Percentiles rank a stretch among this genome's conserved stretches.
phyloP scores from a whole-genome alignment of 92 coral and sea anemone genomes.

The Phymanthus crucifer region DNA sequence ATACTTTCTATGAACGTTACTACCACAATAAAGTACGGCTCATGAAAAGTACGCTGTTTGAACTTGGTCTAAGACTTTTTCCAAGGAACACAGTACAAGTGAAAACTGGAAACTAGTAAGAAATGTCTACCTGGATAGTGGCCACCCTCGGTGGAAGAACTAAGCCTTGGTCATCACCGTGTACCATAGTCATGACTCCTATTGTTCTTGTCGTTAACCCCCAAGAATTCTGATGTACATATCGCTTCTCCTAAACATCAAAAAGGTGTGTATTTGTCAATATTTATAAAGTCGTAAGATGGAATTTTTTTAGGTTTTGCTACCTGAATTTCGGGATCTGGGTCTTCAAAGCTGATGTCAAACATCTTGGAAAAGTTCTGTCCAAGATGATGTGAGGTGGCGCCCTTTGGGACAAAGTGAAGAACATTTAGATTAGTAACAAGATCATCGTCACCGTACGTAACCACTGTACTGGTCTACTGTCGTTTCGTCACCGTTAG shows the following conservation, averaged over 20 bases:
- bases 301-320: not conserved
- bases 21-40: too few species aligned
- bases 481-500: too few species aligned
- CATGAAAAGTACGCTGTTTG: too few species aligned
- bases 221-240: constrained; percentile 96
- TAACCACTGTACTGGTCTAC: too few species aligned
- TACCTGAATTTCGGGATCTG: constrained; percentile 79
- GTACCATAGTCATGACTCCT: constrained; percentile 97
- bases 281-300: not conserved
- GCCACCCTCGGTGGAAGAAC: constrained; percentile 95
- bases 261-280: not conserved
- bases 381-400: constrained; percentile 94
- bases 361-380: constrained; percentile 99
- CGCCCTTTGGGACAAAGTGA: constrained; percentile 60
- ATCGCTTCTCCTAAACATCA: constrained; percentile 67
- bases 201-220: constrained; percentile 94
- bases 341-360: constrained; percentile 95
- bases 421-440: not conserved
- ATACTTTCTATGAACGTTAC: too few species aligned
- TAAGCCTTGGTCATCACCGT: constrained; percentile 88
- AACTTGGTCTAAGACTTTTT: too few species aligned
- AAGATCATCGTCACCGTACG: not conserved
- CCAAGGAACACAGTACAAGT: too few species aligned
- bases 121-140: constrained; percentile 68
- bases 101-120: not conserved